Percentiles rank a stretch among this genome's conserved stretches.
phyloP scores from a whole-genome alignment of 2,888 invertebrate species.

The Acrobasis suavella region DNA sequence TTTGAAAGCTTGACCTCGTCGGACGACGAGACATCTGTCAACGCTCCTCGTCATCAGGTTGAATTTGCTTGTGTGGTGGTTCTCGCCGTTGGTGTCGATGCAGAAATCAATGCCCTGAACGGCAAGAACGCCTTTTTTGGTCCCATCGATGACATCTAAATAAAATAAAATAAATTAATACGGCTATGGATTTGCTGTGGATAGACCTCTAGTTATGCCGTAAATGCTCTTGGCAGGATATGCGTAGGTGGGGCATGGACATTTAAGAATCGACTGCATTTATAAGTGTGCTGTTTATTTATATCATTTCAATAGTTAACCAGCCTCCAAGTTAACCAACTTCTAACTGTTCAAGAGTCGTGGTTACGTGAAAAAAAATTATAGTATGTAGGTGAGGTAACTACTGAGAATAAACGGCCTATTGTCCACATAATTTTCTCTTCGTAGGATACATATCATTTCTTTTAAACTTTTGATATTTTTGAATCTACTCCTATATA shows the following conservation, averaged over 20 bases:
- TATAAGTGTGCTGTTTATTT: neutral
- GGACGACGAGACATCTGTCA: conserved; percentile 86
- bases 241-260: neutral
- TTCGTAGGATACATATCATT: too few species aligned
- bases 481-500: too few species aligned
- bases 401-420: too few species aligned
- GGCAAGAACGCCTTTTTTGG: conserved; percentile 83
- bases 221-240: neutral
- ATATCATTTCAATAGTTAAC: neutral
- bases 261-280: neutral
- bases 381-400: too few species aligned
- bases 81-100: conserved; percentile 87
- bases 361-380: too few species aligned
- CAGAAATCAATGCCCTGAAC: conserved; percentile 89
- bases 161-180: conserved; percentile 36
- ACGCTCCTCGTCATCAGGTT: conserved; percentile 86
- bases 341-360: too few species aligned
- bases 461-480: too few species aligned
- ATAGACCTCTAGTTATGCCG: neutral
- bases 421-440: too few species aligned
- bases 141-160: conserved; percentile 75
- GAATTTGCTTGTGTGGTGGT: conserved; percentile 90
- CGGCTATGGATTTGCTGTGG: too few species aligned
- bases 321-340: too few species aligned
- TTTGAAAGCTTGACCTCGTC: conserved; percentile 92